Evolutionary conservation across 2,888 invertebrate species (phyloP), one percentile per base, ranked within the genome.

Genomic region (Macrophya alboannulata): DNA sequence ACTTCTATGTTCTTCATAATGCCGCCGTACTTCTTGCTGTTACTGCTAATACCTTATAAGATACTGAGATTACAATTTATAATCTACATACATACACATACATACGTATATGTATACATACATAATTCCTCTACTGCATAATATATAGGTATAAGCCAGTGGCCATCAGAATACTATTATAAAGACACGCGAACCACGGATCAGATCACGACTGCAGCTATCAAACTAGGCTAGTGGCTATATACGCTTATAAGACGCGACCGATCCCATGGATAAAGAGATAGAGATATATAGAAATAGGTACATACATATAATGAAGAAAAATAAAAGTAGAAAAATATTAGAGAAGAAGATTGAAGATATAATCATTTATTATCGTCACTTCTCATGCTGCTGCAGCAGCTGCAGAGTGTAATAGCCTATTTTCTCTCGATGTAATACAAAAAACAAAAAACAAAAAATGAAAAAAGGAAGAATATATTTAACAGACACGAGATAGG

Each of bases 21-120:
- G n/a, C 51, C 17, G 17, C 62, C 25, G 25, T n/a, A n/a, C n/a
- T 21, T 25, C 25, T 21, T 62, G 62, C 62, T 62, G 62, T 21
- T 62, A 21, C 48, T 31, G 55, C 55, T 77, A 55, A 55, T 55
- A 25, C 77, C 77, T 55, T 77, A 77, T 77, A 77, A 77, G 77
- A 77, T 51, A 77, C 77, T 17, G 77, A 77, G 55, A 77, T 77
- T 77, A 77, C 77, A 77, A 77, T 77, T 77, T 55, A 77, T 77
- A 55, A 77, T 77, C 77, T 51, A 77, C 77, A 77, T 74, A 31
- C 9, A 48, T 43, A 45, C n/a, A 25, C 12, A 25, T 48, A 12
- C 48, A 48, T 48, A 48, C 48, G 25, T 62, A 62, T 8, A 62
- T 21, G 1, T 62, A 25, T 25, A 62, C 12, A 21, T 59, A 21